phyloP scores from a whole-genome alignment of 2,797 vertebrate genomes.

The Myotis vivesi region DNA sequence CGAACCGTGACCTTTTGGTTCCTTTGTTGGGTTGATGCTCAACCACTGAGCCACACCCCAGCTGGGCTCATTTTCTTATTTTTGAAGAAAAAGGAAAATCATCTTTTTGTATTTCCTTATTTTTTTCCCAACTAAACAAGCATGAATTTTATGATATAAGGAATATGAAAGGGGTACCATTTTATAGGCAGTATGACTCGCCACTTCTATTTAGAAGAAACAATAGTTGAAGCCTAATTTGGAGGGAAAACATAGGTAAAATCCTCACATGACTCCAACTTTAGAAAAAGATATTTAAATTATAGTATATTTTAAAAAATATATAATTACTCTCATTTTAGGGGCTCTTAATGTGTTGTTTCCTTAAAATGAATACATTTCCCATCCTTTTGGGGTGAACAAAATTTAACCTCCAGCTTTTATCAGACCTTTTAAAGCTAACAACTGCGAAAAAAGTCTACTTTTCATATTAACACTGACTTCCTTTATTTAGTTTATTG shows the following conservation, averaged over 20 bases:
- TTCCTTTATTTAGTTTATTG: not conserved
- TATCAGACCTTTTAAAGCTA: not conserved
- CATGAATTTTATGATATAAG: not conserved
- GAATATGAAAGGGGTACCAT: not conserved
- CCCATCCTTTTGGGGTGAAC: not conserved
- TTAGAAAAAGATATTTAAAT: not conserved
- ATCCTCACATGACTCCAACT: not conserved
- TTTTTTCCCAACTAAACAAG: not conserved
- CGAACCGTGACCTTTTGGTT: too few relatives aligned
- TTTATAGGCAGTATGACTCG: not conserved
- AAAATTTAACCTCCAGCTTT: slow-evolving; percentile 7
- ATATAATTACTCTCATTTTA: not conserved
- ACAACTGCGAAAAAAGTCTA: not conserved
- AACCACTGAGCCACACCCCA: too few relatives aligned
- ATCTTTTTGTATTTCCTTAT: not conserved
- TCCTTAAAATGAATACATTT: slow-evolving; percentile 15
- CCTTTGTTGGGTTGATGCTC: too few relatives aligned
- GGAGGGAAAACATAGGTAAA: not conserved
- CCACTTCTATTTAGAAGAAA: not conserved
- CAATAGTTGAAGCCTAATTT: not conserved
- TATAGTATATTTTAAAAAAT: not conserved
- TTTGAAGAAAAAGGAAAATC: slow-evolving; percentile 3
- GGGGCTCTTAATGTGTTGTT: not conserved
- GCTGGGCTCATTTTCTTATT: not conserved
- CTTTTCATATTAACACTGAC: not conserved